Base-by-base conservation (phyloP, 2,113 vertebrate species). In the Isichthys henryi region DNA sequence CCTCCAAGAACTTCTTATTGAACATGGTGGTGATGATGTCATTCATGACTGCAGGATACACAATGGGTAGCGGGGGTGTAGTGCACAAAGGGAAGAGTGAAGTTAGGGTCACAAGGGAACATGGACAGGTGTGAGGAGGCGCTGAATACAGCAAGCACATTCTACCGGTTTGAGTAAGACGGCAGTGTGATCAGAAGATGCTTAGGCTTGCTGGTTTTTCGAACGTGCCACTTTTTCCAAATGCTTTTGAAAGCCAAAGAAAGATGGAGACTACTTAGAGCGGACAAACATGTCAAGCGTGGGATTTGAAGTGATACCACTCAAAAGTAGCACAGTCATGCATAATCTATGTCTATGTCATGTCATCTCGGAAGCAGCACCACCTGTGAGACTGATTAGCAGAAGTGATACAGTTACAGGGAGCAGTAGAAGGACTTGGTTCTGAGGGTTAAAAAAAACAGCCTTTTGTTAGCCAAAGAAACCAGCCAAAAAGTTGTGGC, bases 1-100 rank as follows among this genome's bases (percentile, higher is more conserved):
- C 98, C 62, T 99, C 97, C 93, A 99, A 95, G 90, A 99, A 99
- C 90, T 96, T 99, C 90, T 97, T 97, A 92, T 98, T 99, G 95
- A 99, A 99, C 98, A 99, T 99, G 91, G 98, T 99, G 88, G 95
- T 96, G 93, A 99, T 97, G 95, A 99, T 99, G 95, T 99, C 98
- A 93, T 99, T 99, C 97, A 99, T 97, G 91, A 99, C 98, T 99
- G 90, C 10, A 91, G 90, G 90, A 88, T 91, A 91, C 15, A 93
- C 48, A 91, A 89, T 90, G 66, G 43, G 91, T 27, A n/a, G 82
- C 1, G 27, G 86, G 86, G 50, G 49, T 27, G 48, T 27, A 49
- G 23, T 5, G 52, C 21, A 31, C 49, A 50, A 21, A 43, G 17
- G 45, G 35, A 45, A 58, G 39, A 23, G 35, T 10, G 52, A 43